A percentile compares a stretch with the other conserved stretches of the same genome.
Evolutionary conservation across 2,888 invertebrate species (phyloP).

Genomic region (Nysson spinosus): DNA sequence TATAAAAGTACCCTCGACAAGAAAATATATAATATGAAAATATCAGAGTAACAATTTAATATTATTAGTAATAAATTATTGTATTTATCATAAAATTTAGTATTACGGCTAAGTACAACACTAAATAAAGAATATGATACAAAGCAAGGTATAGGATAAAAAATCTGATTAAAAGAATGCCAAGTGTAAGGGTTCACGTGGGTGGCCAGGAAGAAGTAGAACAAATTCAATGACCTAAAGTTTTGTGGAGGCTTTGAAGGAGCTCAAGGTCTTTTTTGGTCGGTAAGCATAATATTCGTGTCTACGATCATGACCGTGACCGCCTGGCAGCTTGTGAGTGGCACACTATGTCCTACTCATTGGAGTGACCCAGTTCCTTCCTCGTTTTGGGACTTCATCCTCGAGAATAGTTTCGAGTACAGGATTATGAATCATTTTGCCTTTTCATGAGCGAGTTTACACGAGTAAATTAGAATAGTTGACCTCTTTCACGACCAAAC

Average conservation of each 20-base stretch:
- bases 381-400: constrained; percentile 41
- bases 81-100: too few species aligned
- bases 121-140: too few species aligned
- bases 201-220: constrained; percentile 11
- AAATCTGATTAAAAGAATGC: too few species aligned
- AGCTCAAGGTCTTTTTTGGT: constrained; percentile 29
- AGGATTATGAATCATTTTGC: constrained; percentile 36
- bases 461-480: constrained; percentile 14
- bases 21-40: too few species aligned
- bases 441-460: constrained; percentile 20
- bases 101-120: too few species aligned
- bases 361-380: constrained; percentile 62
- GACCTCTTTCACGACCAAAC: background rate
- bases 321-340: constrained; percentile 50
- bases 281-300: constrained; percentile 31
- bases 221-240: constrained; percentile 15
- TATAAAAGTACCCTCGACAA: too few species aligned
- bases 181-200: constrained; percentile 13
- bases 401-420: constrained; percentile 46
- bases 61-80: too few species aligned
- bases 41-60: too few species aligned
- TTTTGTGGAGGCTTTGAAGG: constrained; percentile 4
- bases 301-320: constrained; percentile 52
- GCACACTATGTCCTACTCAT: constrained; percentile 45
- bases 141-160: too few species aligned